A percentile compares a stretch with the other conserved stretches of the same genome.
phyloP scores from a whole-genome alignment of 2,888 invertebrate genomes.

The Epiblema foenella region DNA sequence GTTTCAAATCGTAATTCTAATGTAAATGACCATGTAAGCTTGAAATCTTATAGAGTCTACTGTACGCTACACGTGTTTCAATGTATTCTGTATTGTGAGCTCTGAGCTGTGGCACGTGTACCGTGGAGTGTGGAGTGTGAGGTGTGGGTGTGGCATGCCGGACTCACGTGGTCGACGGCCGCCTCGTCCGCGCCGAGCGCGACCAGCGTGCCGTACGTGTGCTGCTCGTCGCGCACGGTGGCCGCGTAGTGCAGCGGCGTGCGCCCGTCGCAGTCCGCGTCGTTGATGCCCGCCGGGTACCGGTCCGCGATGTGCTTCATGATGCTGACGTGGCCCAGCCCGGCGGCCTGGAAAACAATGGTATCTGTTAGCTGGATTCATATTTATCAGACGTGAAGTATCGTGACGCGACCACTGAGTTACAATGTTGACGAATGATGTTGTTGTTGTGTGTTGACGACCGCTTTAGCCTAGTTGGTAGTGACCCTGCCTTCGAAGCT shows the following conservation, averaged over 20 bases:
- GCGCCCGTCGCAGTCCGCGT: constrained; percentile 92
- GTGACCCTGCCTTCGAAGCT: no score
- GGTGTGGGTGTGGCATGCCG: background rate
- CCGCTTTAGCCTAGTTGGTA: no score
- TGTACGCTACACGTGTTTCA: background rate
- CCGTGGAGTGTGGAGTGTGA: no score
- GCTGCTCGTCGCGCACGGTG: constrained; percentile 90
- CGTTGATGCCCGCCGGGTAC: constrained; percentile 88
- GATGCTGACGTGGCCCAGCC: constrained; percentile 90
- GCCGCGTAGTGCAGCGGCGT: constrained; percentile 96
- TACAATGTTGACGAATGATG: no score
- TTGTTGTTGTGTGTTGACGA: no score
- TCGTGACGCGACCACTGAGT: no score
- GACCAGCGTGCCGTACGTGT: constrained; percentile 91
- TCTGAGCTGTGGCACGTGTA: no score
- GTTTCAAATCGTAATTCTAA: no score
- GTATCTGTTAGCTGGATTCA: no score
- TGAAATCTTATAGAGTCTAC: no score
- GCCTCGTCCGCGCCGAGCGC: constrained; percentile 94
- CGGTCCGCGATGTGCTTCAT: constrained; percentile 89
- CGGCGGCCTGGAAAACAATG: constrained; percentile 87
- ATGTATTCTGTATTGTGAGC: background rate
- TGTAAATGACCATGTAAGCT: no score
- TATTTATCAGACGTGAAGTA: no score
- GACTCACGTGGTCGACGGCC: constrained; percentile 91